A percentile compares a stretch with the other conserved stretches of the same genome.
Conservation (phyloP, 53 echinoderm and acorn worm genomes). For the Holothuria leucospilota region DNA sequence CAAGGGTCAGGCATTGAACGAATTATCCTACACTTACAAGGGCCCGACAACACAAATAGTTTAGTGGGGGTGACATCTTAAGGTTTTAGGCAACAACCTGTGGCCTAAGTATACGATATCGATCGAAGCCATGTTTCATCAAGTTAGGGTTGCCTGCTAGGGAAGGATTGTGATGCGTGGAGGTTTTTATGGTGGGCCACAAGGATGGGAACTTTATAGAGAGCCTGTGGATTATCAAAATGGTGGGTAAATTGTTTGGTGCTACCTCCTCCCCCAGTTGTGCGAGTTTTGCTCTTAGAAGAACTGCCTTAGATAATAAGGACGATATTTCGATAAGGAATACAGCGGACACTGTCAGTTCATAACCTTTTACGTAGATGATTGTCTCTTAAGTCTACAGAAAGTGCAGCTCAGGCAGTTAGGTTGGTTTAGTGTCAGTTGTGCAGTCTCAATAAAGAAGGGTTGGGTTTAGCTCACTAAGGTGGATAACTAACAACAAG, state of each 20-base stretch:
- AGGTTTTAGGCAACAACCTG: constrained; percentile 43
- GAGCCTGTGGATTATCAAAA: neutral
- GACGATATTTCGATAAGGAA: too few relatives aligned
- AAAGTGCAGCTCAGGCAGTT: constrained; percentile 5
- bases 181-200: constrained; percentile 62
- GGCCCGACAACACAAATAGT: constrained; percentile 63
- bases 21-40: constrained; percentile 44
- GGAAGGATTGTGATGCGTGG: constrained; percentile 54
- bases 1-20: constrained; percentile 49
- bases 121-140: constrained; percentile 60
- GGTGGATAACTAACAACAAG: constrained; percentile 50
- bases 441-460: neutral
- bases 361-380: constrained; percentile 23
- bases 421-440: constrained; percentile 20
- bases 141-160: constrained; percentile 46
- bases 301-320: constrained; percentile 23
- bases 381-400: constrained; percentile 47
- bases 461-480: constrained; percentile 58
- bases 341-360: neutral
- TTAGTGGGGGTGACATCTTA: constrained; percentile 55
- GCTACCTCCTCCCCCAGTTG: too few relatives aligned
- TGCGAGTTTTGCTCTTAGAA: constrained; percentile 34
- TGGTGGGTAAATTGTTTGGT: constrained; percentile 30
- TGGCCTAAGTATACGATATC: constrained; percentile 61
- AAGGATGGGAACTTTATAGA: neutral